Conservation (phyloP, 2,888 invertebrate genomes). For the Pristionchus entomophagus region DNA sequence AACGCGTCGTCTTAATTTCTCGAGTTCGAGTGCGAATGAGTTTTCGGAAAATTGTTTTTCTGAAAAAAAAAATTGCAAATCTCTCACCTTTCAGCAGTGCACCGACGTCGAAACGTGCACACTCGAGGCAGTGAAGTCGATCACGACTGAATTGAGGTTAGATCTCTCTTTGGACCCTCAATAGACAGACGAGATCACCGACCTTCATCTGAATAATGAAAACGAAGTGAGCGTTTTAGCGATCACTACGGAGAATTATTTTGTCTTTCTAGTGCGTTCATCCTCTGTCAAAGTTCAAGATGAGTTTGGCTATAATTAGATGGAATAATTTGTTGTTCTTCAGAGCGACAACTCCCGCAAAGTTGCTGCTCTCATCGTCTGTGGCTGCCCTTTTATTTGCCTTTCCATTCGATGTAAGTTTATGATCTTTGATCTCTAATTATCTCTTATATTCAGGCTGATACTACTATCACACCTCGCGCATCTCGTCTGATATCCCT, state of each 20-base stretch:
- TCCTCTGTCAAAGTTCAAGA: too few relatives aligned
- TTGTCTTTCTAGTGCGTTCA: background rate
- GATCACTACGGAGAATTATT: too few relatives aligned
- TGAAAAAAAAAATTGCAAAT: background rate
- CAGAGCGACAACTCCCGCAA: slow-evolving; percentile 36
- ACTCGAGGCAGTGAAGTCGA: slow-evolving; percentile 12
- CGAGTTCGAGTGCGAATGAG: background rate
- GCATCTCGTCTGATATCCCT: slow-evolving; percentile 52
- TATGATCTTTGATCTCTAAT: background rate
- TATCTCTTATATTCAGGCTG: background rate
- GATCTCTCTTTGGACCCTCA: too few relatives aligned
- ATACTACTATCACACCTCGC: slow-evolving; percentile 51
- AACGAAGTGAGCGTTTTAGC: too few relatives aligned
- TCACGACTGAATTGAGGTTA: slow-evolving; percentile 18
- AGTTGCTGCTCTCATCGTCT: slow-evolving; percentile 47
- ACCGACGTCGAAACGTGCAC: slow-evolving; percentile 4
- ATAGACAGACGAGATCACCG: too few relatives aligned
- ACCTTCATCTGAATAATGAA: too few relatives aligned
- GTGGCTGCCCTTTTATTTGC: slow-evolving; percentile 64
- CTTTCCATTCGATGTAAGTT: slow-evolving; percentile 60
- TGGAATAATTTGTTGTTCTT: background rate
- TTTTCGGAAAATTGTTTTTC: too few relatives aligned
- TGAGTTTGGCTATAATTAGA: background rate
- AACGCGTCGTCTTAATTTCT: background rate
- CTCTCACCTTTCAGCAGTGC: background rate